These are phyloP conservation scores for Motacilla alba DNA, from an alignment of 2,113 vertebrate species.

Conservation along the genomic window DNA sequence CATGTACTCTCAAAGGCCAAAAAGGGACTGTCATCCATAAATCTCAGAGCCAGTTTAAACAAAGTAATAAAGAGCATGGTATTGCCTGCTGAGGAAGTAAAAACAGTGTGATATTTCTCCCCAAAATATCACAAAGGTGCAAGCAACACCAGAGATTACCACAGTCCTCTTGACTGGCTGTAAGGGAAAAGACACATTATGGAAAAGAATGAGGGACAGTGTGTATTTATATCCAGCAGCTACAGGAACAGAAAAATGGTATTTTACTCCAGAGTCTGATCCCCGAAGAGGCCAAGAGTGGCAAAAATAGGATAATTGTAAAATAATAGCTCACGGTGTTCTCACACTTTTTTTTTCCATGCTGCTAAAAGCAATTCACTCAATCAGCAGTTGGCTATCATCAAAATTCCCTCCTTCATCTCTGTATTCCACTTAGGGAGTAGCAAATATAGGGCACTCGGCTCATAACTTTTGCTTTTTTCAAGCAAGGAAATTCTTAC, in stretches of 20 bases:
- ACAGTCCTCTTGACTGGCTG: background rate
- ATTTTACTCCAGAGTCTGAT: constrained; percentile 1
- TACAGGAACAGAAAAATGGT: background rate
- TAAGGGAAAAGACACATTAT: background rate
- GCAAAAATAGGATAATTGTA: constrained; percentile 54
- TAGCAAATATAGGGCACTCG: constrained; percentile 60
- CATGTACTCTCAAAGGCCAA: background rate
- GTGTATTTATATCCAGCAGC: background rate
- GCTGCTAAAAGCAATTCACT: constrained; percentile 24
- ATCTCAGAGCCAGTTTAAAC: background rate
- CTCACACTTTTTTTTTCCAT: constrained; percentile 15
- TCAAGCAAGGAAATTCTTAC: constrained; percentile 61
- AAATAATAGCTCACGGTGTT: constrained; percentile 29
- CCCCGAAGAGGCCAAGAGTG: constrained; percentile 18
- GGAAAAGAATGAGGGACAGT: background rate
- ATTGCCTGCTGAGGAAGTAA: background rate
- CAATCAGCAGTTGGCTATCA: constrained; percentile 29
- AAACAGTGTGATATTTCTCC: background rate
- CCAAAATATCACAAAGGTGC: background rate
- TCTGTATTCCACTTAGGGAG: constrained; percentile 60
- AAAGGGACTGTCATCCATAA: background rate
- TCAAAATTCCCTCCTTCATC: constrained; percentile 41
- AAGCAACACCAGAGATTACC: background rate
- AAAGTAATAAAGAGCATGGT: background rate
- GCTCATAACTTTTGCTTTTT: constrained; percentile 58